A percentile compares a stretch with the other conserved stretches of the same genome.
Evolutionary conservation across 2,113 vertebrate species (phyloP).

Genomic region (Elanus axillaris): DNA sequence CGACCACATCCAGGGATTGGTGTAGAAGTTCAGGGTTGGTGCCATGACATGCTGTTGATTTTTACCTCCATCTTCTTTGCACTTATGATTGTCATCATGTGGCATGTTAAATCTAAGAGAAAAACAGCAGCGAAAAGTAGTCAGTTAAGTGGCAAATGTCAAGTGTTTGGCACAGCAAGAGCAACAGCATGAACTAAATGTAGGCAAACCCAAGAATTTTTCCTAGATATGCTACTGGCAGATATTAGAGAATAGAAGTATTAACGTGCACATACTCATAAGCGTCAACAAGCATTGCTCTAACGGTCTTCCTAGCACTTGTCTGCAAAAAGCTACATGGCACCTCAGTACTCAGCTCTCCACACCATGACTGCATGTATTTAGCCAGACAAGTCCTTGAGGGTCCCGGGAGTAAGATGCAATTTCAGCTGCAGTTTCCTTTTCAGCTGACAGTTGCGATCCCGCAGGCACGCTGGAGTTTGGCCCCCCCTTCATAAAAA

Average conservation of each 20-base stretch:
- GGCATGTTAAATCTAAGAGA: conserved; percentile 95
- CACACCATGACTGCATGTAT: background rate
- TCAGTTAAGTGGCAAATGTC: background rate
- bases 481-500: background rate
- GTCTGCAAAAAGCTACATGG: background rate
- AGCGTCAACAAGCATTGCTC: background rate
- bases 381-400: background rate
- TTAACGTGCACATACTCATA: background rate
- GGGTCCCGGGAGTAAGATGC: background rate
- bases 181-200: background rate
- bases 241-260: background rate
- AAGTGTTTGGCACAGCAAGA: background rate
- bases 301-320: background rate
- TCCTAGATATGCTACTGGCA: background rate
- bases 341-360: background rate
- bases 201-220: background rate
- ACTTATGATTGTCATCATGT: conserved; percentile 96
- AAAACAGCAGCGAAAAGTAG: background rate
- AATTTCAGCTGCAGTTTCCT: background rate
- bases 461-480: background rate
- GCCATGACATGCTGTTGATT: conserved; percentile 97
- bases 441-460: fast-evolving
- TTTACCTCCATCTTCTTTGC: conserved; percentile 93
- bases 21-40: conserved; percentile 93
- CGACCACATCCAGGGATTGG: conserved; percentile 99